Evolutionary conservation across 64 coral and sea anemone species (phyloP), one percentile per base, ranked within the genome.

Genomic region (Montipora sp.): DNA sequence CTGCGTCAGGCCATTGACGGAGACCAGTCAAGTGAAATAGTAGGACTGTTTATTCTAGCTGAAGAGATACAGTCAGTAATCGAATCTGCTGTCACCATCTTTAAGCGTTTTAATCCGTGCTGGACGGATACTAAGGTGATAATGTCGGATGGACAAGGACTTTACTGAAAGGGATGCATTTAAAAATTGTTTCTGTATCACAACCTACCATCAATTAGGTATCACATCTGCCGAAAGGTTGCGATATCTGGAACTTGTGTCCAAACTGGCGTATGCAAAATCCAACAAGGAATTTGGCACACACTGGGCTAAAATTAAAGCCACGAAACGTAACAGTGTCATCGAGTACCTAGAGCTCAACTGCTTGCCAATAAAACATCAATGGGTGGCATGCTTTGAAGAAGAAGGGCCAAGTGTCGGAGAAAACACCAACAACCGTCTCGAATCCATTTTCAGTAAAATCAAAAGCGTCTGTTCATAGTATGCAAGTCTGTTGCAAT

Each of bases 391-490:
- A 15, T 84, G 87, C 49, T 90, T 77, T 78, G 90, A 90, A 70
- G 80, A 90, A 10, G 66, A 69, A 36, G 23, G 16, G 2, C 67
- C 86, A 51, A 94, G 84, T 74, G 57, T 90, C 13, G 87, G 88
- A 27, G 93, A 94, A 84, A 78, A 73, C 23, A 90, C 80, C 13
- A 90, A 90, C 46, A 90, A 94, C 61, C 50, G 70, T 7, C 24
- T 94, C 9, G 87, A 94, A 57, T 90, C 87, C 27, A 90, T 74
- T 15, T 77, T 63, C 86, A 47, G 16, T 27, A 94, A 94, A 47
- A 94, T 94, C 51, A 85, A 90, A 75, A 94, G 80, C 74, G 87
- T 83, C 21, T 89, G 92, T 94, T 84, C 93, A 5, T 70, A 24
- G 24, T 84, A 90, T 73, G 14, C 63, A n/a, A 76, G 65, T 21